Evolutionary conservation across 2,888 invertebrate species (phyloP), one percentile per base, ranked within the genome.

Genomic region (Ochropleura plecta): DNA sequence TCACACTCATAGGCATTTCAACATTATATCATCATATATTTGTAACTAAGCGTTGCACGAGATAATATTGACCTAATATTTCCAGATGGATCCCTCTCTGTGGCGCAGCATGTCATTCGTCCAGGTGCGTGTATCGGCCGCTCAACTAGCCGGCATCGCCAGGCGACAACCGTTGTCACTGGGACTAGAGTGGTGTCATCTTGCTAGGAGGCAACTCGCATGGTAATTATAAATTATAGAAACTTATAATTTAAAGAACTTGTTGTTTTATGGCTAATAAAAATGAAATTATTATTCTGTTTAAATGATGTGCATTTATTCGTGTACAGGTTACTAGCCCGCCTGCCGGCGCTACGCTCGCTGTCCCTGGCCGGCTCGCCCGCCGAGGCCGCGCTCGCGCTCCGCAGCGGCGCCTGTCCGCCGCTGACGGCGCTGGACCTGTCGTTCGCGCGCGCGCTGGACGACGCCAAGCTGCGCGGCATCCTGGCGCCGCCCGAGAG

Each of bases 101-200:
- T 99, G 99, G 99, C 97, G 97, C 88, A 97, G 96, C 73, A 98
- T 99, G 97, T 98, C 98, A 91, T 97, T 99, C 92, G 97, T 98
- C 3, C 98, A 98, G 89, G 97, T 97, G 79, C 97, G 97, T 86
- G 96, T 98, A 73, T 97, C 98, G 0, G 97, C 98, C 4, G 97
- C 97, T 2, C 97, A 98, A 88, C 92, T 99, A 73, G 97, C 98
- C 30, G 99, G 98, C 12, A 98, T 99, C 83, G 98, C 98, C 53
- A 97, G 99, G 8, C 97, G 99, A 0, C 99, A 99, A 92, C 99
- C 99, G 0, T 97, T 98, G 83, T 97, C 97, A 70, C 96, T 99
- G n/a, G 97, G 98, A 44, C 97, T 99, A 62, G 98, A 98, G 94
- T 99, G 99, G 98, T 98, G 99, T 84, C 98, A 98, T 86, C 97